Percentiles rank a stretch among this genome's conserved stretches.
These are phyloP conservation scores for Microchirus variegatus DNA, from an alignment of 2,797 vertebrate species.

Conservation along the genomic window DNA sequence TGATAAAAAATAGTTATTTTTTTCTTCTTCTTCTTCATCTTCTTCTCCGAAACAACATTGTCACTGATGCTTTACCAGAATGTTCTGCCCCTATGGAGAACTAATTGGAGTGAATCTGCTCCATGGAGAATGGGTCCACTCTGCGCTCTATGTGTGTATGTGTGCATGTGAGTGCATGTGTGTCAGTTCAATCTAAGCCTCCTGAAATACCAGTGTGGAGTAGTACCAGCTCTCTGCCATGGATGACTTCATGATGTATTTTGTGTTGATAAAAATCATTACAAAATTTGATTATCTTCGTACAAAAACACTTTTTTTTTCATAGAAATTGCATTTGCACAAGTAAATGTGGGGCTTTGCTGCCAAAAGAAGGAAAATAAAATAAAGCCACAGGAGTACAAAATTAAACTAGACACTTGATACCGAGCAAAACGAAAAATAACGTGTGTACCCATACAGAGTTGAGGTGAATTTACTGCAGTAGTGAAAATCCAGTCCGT, in stretches of 20 bases:
- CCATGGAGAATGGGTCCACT: conserved; percentile 43
- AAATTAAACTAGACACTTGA: conserved; percentile 82
- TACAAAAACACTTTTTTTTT: conserved; percentile 90
- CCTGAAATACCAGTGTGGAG: conserved; percentile 30
- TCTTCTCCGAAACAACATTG: conserved; percentile 86
- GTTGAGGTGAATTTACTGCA: conserved; percentile 54
- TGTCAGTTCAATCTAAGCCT: conserved; percentile 28
- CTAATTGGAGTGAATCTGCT: conserved; percentile 40
- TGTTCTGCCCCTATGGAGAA: conserved; percentile 61
- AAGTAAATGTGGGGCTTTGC: conserved; percentile 93
- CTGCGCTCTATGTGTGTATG: conserved; percentile 29
- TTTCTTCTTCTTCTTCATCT: conserved; percentile 46
- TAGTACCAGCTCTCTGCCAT: conserved; percentile 33
- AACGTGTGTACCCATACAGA: conserved; percentile 48
- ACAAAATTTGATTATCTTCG: conserved; percentile 94
- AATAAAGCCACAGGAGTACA: conserved; percentile 74
- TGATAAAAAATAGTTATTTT: conserved; percentile 94
- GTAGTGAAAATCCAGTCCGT: conserved; percentile 79
- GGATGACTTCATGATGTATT: conserved; percentile 74
- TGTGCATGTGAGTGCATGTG: conserved; percentile 20
- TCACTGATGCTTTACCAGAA: conserved; percentile 86
- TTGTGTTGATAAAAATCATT: conserved; percentile 99
- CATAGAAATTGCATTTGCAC: conserved; percentile 99
- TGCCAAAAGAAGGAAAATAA: conserved; percentile 57
- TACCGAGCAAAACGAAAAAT: conserved; percentile 77